Evolutionary conservation across 1,140 invertebrate species (phyloP), one percentile per base, ranked within the genome.

Genomic region (Physella acuta): DNA sequence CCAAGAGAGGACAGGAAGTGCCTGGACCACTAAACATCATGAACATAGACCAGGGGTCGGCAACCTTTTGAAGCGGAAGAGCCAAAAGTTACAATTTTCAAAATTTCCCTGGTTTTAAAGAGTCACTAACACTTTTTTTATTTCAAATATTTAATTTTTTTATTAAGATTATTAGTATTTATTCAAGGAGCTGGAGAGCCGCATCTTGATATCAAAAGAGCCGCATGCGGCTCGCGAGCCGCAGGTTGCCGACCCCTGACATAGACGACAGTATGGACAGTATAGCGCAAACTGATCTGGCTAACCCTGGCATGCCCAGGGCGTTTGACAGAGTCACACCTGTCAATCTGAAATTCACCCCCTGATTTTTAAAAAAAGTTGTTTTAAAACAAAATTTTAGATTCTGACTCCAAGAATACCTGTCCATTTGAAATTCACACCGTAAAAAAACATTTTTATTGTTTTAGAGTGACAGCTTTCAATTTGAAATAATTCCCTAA

Each of bases 211-310:
- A n/a, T n/a, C n/a, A n/a, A n/a, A n/a, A n/a, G n/a, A n/a, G n/a
- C n/a, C n/a, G n/a, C n/a, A n/a, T n/a, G n/a, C n/a, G n/a, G n/a
- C n/a, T n/a, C n/a, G n/a, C n/a, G n/a, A n/a, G n/a, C n/a, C n/a
- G n/a, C n/a, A n/a, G n/a, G n/a, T n/a, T n/a, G n/a, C n/a, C n/a
- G n/a, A n/a, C n/a, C n/a, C n/a, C n/a, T n/a, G n/a, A 72, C 33
- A 79, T 78, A 72, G 81, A 81, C 33, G 77, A 79, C 56, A 80
- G 77, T 49, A 76, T 71, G 60, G 78, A 73, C 11, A 81, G 79
- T 28, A 69, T 77, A 68, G 37, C 51, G 39, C 62, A 36, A 28
- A 68, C 59, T 34, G 73, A 77, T 24, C 68, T 71, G 60, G 75
- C 73, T 16, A 74, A 73, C 31, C 70, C 64, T n/a, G 66, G 69